Base-by-base conservation (phyloP, 2,113 vertebrate genomes). In the Ondatra zibethicus region DNA sequence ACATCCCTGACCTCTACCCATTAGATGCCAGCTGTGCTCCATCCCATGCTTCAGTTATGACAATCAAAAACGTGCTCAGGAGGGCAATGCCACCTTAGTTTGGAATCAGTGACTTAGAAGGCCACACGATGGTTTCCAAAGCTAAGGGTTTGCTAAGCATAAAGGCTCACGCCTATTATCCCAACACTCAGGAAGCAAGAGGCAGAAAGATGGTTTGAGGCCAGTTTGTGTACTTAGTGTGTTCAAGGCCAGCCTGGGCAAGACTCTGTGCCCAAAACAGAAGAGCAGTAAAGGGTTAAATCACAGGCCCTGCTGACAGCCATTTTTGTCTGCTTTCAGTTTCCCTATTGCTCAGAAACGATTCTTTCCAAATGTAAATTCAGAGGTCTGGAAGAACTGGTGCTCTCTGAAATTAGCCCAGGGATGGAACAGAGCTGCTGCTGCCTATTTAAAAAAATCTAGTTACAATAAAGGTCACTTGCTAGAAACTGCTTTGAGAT, bases 81-180 rank as follows among this genome's bases (percentile, higher is more conserved):
- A 93, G 33, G 88, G 45, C 12, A 78, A 58, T 89, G 42, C 82
- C 17, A 50, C 2, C 17, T 66, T n/a, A 16, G 58, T 58, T 68
- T 45, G 93, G 77, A 93, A 93, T 63, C 63, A 91, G 9, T 88
- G 39, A 45, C 33, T 84, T 88, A 92, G 61, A 96, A 95, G 47
- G 68, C n/a, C 78, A 93, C 4, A 47, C 52, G 11, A 7, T 78
- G 36, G 68, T 33, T 96, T 92, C 47, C 90, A 96, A 95, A 92
- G 31, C 36, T 81, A 66, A 7, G 31, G 5, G 5, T 96, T 87
- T 88, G 47, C 25, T 88, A 55, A 52, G 36, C 36, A 70, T 29
- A 52, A 36, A 88, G 36, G 63, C 21, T 55, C 4, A 58, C 19
- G 27, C 23, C 25, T 17, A 17, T 55, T 19, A 88, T 42, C 36